Base-by-base conservation (phyloP, 2,113 vertebrate genomes). In the Condylura cristata region DNA sequence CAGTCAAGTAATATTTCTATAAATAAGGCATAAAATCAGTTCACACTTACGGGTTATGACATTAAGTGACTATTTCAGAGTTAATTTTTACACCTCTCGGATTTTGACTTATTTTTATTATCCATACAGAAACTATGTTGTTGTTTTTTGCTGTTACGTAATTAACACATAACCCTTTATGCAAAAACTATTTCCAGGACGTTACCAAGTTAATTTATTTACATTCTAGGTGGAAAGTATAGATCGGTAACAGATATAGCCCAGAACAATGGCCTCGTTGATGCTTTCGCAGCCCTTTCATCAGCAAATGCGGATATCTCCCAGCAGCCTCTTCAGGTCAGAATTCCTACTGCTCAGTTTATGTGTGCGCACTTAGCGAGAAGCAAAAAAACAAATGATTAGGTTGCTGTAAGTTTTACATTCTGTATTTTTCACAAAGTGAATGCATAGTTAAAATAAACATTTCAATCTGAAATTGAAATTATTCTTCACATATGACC, bases 281-380 rank as follows among this genome's bases (percentile, higher is more conserved):
- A 98, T 79, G 95, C 96, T 14, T 98, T 99, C 37, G 91, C 90
- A 12, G 78, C 80, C 53, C 95, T 98, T 48, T 90, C 91, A 32
- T 96, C 97, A 39, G 96, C 93, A 92, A 98, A 96, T 12, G 95
- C 97, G 1, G 87, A 96, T 91, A 9, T 81, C n/a, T 95, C 82
- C 41, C 90, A 97, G 81, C 97, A 98, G 58, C 93, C 97, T 26
- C 48, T 98, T 90, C 98, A 98, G 98, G 98, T 99, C 66, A 96
- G 93, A 61, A 44, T 81, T 95, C 22, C 44, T 26, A 48, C 5
- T 26, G 13, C 86, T 1, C 28, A 24, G 28, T 28, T 89, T 80
- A 63, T n/a, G 20, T 76, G 28, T 71, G 70, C 93, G 14, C 12
- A 24, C 48, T 92, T 82, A 51, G 20, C 20, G 18, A 68, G 72